Percentiles rank a stretch among this genome's conserved stretches.
phyloP scores from a whole-genome alignment of 2,888 invertebrate genomes.

The Punctoribates punctum region DNA sequence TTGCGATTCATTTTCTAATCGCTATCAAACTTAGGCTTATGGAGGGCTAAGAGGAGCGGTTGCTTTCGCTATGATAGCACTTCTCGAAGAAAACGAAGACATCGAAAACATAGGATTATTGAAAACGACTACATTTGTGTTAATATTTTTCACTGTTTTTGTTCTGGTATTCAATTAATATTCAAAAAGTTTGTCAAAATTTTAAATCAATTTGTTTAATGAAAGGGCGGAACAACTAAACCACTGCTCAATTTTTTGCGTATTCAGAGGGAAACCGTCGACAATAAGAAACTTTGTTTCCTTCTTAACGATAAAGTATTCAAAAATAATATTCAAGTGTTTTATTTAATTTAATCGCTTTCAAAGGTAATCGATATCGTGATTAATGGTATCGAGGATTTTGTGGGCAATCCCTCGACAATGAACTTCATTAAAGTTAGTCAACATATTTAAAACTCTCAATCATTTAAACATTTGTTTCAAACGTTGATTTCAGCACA shows the following conservation, averaged over 20 bases:
- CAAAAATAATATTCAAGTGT: background rate
- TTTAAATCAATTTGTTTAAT: background rate
- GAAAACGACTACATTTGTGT: slow-evolving; percentile 54
- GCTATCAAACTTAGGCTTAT: slow-evolving; percentile 55
- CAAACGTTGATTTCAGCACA: background rate
- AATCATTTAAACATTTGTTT: too few species aligned
- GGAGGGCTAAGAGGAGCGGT: slow-evolving; percentile 61
- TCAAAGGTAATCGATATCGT: background rate
- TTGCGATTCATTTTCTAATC: too few species aligned
- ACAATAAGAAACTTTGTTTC: background rate
- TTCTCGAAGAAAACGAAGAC: slow-evolving; percentile 53
- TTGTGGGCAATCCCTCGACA: background rate
- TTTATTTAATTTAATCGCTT: background rate
- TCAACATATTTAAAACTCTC: background rate
- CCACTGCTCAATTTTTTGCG: slow-evolving; percentile 23
- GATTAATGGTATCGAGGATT: slow-evolving; percentile 6
- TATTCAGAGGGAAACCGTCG: slow-evolving; percentile 21
- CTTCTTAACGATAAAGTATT: slow-evolving; percentile 7
- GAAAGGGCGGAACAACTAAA: slow-evolving; percentile 38
- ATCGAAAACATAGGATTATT: slow-evolving; percentile 50
- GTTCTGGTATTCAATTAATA: slow-evolving; percentile 51
- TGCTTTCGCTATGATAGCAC: slow-evolving; percentile 59
- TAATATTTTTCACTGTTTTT: slow-evolving; percentile 56
- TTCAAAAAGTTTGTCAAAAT: background rate
- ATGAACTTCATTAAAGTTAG: slow-evolving; percentile 5